Base-by-base conservation (phyloP, 2,113 vertebrate genomes). In the Gobiocypris rarus region DNA sequence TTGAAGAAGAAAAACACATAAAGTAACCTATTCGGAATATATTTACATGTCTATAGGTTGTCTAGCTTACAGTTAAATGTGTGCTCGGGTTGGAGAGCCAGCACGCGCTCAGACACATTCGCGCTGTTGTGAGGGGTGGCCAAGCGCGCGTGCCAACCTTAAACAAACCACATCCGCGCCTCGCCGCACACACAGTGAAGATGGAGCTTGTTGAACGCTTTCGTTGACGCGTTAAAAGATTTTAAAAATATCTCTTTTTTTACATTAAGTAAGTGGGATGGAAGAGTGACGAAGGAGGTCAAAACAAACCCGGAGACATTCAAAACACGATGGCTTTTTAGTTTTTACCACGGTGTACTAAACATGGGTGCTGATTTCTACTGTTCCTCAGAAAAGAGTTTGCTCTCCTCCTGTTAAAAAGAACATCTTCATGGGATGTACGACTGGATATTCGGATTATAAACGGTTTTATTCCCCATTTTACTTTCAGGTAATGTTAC, bases 371-470 rank as follows among this genome's bases (percentile, higher is more conserved):
- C 48, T 34, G 63, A n/a, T 70, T 70, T 22, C 59, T 81, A 19
- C 78, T 67, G 43, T 81, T 65, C 59, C 3, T 50, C 59, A 48
- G 76, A 67, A 69, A 81, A 70, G 28, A 38, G 31, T 56, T 59
- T 56, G 45, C 28, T 70, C 31, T 41, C 48, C 48, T 70, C 31
- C 31, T 70, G 63, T 81, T 70, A 10, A 10, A 70, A 70, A 70
- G 5, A 70, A 52, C 65, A 70, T 70, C 38, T 80, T 82, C 28
- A 82, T 82, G 79, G 79, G 79, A 82, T 82, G 79, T 70, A 82
- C 48, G 61, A 70, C 28, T 82, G 63, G 50, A 82, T 41, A 70
- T 56, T 34, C 19, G 79, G 79, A 82, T 70, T 82, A 38, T 54
- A 70, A 56, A 41, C 45, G 26, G 19, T 54, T 52, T 70, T 56